Conservation (phyloP, 1,140 invertebrate genomes). For the Cepaea nemoralis region DNA sequence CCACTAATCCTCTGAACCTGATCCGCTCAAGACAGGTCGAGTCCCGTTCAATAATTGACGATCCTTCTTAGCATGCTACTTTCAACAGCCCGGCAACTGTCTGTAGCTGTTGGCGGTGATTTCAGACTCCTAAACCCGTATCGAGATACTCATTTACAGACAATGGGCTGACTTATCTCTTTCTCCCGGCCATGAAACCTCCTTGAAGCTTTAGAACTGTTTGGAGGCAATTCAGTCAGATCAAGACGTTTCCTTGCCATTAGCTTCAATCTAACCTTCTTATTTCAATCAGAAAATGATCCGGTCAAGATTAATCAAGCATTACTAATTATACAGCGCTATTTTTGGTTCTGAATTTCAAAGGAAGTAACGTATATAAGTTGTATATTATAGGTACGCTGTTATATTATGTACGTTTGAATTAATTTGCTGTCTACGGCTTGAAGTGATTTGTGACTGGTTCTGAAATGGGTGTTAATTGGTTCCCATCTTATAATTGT, state of each 20-base stretch:
- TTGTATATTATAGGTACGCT: too few species aligned
- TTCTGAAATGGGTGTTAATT: too few species aligned
- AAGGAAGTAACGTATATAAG: too few species aligned
- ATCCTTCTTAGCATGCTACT: not conserved
- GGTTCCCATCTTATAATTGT: too few species aligned
- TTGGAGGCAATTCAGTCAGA: not conserved
- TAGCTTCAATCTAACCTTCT: not conserved
- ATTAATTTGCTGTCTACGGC: too few species aligned
- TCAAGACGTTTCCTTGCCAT: not conserved
- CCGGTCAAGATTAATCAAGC: not conserved
- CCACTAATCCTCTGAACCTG: not conserved
- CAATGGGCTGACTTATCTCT: not conserved
- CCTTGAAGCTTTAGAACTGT: not conserved
- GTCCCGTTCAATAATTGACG: not conserved
- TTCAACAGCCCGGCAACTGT: not conserved
- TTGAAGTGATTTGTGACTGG: too few species aligned
- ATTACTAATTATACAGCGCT: too few species aligned
- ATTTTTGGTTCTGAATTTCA: too few species aligned
- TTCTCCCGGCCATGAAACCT: not conserved
- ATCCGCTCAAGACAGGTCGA: conserved; percentile 1
- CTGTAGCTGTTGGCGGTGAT: not conserved
- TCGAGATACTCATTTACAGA: not conserved
- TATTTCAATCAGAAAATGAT: not conserved
- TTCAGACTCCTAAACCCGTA: not conserved
- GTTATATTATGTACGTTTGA: too few species aligned